Base-by-base conservation (phyloP, 2,888 invertebrate genomes). In the Sarcophaga carnaria region DNA sequence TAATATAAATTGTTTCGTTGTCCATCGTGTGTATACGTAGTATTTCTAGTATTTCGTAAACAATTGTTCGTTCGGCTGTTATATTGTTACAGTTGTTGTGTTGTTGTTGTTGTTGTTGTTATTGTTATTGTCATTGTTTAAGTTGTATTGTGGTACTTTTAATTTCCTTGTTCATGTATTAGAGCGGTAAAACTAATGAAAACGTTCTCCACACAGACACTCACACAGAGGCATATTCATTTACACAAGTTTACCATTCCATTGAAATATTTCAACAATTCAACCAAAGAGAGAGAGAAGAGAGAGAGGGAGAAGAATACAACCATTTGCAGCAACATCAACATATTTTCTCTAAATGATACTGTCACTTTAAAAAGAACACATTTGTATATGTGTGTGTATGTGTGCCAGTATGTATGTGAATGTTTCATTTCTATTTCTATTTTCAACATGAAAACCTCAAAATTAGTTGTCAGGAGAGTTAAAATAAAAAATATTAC, bases 141-240 rank as follows among this genome's bases (percentile, higher is more conserved):
- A 80, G 71, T 70, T 80, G 25, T 37, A 37, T 72, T 80, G 79
- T 54, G 79, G 79, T 71, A 54, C 71, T 64, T 80, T 80, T 80
- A 80, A 80, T 80, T 80, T 80, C 79, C 79, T 64, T 79, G 70
- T 59, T 72, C 37, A 49, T 69, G 69, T 22, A 20, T 47, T 47
- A 49, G 20, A 69, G 22, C 69, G 69, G 69, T 69, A 20, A 64
- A 69, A 69, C 69, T 69, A 64, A 64, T 64, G 64, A 64, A 12
- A 64, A 17, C 27, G 27, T 25, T 4, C 64, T 25, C 27, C 64
- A 27, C 27, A 17, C 22, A 22, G 22, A 22, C 6, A 64, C 25
- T 37, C 17, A 25, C 4, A 27, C 17, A 54, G 10, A 54, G 8
- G 37, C 37, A 37, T 8, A 37, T 37, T 37, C 37, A 37, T 37